phyloP scores from a whole-genome alignment of 1,140 invertebrate species.

The Neuroterus valhalla region DNA sequence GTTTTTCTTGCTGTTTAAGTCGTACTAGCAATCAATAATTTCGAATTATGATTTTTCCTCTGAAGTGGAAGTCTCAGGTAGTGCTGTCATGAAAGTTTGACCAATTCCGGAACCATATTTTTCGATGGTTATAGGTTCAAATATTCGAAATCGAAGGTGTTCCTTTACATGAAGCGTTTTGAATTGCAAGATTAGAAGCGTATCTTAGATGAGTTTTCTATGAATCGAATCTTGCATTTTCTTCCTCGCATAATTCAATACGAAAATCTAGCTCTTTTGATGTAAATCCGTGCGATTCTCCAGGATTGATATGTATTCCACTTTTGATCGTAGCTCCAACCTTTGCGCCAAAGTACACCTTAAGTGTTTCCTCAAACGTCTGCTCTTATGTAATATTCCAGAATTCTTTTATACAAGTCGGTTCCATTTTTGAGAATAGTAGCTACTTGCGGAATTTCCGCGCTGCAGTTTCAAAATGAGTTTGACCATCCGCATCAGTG shows the following conservation, averaged over 20 bases:
- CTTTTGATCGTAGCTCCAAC: slow-evolving; percentile 37
- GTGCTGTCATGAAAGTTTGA: background rate
- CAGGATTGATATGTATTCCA: background rate
- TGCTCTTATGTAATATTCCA: background rate
- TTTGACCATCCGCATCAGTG: slow-evolving; percentile 32
- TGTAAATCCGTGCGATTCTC: slow-evolving; percentile 37
- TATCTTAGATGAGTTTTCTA: slow-evolving; percentile 16
- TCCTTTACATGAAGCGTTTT: background rate
- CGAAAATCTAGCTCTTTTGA: slow-evolving; percentile 39
- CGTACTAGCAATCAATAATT: background rate
- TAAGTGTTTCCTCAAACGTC: background rate
- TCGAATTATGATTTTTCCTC: background rate
- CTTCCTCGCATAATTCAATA: slow-evolving; percentile 35
- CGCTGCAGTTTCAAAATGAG: slow-evolving; percentile 45
- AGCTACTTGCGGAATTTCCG: slow-evolving; percentile 39
- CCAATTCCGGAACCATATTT: background rate
- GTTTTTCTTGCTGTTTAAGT: slow-evolving; percentile 28
- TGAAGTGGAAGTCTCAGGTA: background rate
- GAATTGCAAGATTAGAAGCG: slow-evolving; percentile 5
- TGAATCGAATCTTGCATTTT: slow-evolving; percentile 40
- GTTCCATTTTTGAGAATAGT: slow-evolving; percentile 35
- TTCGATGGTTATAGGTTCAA: background rate
- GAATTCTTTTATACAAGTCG: background rate
- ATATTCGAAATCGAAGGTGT: background rate
- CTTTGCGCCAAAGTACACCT: slow-evolving; percentile 39